phyloP scores from a whole-genome alignment of 2,113 vertebrate species.

The Emberiza fucata region DNA sequence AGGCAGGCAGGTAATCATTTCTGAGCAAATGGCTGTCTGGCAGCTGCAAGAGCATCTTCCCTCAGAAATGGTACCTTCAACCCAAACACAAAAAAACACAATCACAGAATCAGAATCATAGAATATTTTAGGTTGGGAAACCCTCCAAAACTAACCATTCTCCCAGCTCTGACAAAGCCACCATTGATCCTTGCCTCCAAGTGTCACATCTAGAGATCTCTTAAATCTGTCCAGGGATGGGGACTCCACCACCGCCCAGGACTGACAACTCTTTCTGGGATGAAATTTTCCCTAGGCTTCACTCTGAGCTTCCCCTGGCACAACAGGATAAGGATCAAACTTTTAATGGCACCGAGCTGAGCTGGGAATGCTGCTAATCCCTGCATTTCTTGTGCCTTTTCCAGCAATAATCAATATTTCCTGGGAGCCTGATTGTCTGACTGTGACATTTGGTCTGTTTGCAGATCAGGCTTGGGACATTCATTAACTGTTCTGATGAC shows the following conservation, averaged over 20 bases:
- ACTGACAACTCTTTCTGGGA: not conserved
- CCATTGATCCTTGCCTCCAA: not conserved
- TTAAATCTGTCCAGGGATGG: not conserved
- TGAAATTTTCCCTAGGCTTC: not conserved
- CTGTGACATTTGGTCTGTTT: not conserved
- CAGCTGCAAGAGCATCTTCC: not conserved
- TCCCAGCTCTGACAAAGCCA: not conserved
- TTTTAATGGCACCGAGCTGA: not conserved
- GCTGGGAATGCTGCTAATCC: not conserved
- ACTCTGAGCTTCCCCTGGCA: not conserved
- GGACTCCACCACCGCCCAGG: not conserved
- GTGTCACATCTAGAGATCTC: not conserved
- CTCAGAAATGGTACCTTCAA: not conserved
- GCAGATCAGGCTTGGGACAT: not conserved
- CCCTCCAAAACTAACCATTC: not conserved
- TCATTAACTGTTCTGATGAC: not conserved
- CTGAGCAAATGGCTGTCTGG: not conserved
- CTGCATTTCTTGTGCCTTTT: not conserved
- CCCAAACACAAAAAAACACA: not conserved
- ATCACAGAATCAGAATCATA: not conserved
- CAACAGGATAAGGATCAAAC: not conserved
- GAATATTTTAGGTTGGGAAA: not conserved
- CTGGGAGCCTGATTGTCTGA: not conserved
- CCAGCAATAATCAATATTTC: not conserved
- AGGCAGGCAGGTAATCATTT: rapidly evolving